These are phyloP conservation scores for Neopelma chrysocephalum DNA, from an alignment of 2,797 vertebrate species.

Conservation along the genomic window DNA sequence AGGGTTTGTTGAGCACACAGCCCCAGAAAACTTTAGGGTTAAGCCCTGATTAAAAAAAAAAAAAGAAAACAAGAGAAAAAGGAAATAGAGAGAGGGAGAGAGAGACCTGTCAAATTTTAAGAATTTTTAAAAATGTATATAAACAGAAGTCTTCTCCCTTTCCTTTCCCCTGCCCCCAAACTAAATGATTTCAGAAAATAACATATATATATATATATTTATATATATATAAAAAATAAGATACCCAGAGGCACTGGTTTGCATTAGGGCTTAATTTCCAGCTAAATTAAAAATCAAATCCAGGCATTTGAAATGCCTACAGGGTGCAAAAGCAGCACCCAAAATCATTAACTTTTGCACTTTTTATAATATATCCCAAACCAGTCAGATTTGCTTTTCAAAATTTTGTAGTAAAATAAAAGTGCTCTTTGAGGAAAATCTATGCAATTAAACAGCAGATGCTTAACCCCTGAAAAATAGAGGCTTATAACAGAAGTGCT, in stretches of 20 bases:
- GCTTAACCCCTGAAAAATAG: conserved; percentile 79
- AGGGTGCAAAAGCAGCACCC: conserved; percentile 56
- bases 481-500: conserved; percentile 68
- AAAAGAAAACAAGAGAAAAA: too few species aligned
- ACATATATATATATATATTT: conserved; percentile 30
- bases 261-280: conserved; percentile 71
- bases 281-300: conserved; percentile 63
- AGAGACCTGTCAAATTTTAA: neutral
- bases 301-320: conserved; percentile 50
- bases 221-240: conserved; percentile 63
- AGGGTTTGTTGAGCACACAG: neutral
- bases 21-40: conserved; percentile 45
- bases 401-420: conserved; percentile 75
- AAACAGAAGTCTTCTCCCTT: conserved; percentile 37
- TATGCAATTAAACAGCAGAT: conserved; percentile 74
- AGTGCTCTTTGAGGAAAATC: conserved; percentile 75
- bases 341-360: conserved; percentile 59
- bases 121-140: neutral
- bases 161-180: neutral
- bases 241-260: conserved; percentile 79
- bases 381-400: conserved; percentile 59
- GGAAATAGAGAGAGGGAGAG: neutral
- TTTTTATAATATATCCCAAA: conserved; percentile 63
- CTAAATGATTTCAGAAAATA: conserved; percentile 59
- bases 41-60: neutral